phyloP scores from a whole-genome alignment of 2,888 invertebrate species.

The Tenthredo distinguenda region DNA sequence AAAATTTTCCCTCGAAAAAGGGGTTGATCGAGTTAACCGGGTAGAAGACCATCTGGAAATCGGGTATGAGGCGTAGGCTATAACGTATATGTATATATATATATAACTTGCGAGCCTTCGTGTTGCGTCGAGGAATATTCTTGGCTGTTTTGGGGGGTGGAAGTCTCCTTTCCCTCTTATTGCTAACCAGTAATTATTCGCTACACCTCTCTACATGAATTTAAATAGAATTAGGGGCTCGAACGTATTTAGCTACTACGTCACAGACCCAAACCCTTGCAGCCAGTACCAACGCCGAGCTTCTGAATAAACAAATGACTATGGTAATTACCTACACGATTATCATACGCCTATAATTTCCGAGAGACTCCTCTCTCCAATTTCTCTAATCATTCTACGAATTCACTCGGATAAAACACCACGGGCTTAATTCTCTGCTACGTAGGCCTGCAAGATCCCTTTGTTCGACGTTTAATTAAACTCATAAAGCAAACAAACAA shows the following conservation, averaged over 20 bases:
- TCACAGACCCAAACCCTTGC: no score
- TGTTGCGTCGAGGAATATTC: background rate
- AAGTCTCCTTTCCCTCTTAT: slow-evolving; percentile 1
- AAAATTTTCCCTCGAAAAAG: background rate
- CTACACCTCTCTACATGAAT: slow-evolving; percentile 43
- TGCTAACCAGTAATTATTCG: slow-evolving; percentile 36
- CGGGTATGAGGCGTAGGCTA: background rate
- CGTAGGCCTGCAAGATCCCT: background rate
- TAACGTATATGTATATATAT: background rate
- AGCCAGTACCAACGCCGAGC: background rate
- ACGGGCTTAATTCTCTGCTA: background rate
- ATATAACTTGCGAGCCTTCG: background rate
- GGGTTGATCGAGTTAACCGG: slow-evolving; percentile 16
- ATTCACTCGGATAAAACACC: background rate
- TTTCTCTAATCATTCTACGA: background rate
- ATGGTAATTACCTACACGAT: slow-evolving; percentile 30
- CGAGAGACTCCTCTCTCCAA: background rate
- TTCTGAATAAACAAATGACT: slow-evolving; percentile 44
- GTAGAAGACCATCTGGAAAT: background rate
- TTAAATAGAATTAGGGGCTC: slow-evolving; percentile 37
- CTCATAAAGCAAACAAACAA: background rate
- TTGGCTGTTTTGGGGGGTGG: background rate
- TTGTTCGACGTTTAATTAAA: slow-evolving; percentile 2
- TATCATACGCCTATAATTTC: slow-evolving; percentile 26
- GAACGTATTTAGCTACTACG: slow-evolving; percentile 15